A percentile compares a stretch with the other conserved stretches of the same genome.
Conservation (phyloP, 2,888 invertebrate genomes). For the Candidula unifasciata region DNA sequence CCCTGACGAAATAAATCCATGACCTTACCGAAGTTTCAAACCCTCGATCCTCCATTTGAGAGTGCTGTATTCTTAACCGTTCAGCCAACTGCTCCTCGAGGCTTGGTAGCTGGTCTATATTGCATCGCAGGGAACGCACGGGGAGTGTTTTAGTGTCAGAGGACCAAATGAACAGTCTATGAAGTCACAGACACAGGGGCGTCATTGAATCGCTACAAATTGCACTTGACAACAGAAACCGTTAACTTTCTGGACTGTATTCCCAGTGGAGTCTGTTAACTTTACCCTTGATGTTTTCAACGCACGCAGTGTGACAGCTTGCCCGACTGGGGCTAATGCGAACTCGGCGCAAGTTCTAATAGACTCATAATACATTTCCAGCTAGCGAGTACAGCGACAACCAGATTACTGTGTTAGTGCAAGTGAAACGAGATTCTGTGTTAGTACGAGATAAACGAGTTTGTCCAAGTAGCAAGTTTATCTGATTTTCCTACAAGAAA, state of each 20-base stretch:
- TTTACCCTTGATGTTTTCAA: background rate
- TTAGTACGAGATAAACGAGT: background rate
- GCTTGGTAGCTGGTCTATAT: too few relatives aligned
- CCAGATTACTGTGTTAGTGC: background rate
- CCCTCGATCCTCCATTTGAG: too few relatives aligned
- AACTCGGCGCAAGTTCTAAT: slow-evolving; percentile 7
- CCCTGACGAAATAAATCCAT: too few relatives aligned
- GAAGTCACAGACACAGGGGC: too few relatives aligned
- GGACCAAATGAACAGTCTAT: too few relatives aligned
- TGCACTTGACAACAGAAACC: slow-evolving; percentile 1
- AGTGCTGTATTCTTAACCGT: too few relatives aligned
- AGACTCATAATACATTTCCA: background rate
- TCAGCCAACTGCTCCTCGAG: too few relatives aligned
- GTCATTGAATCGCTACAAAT: slow-evolving; percentile 3
- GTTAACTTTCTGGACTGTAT: background rate
- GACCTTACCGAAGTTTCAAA: too few relatives aligned
- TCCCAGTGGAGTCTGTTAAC: slow-evolving; percentile 10
- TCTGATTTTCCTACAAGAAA: too few relatives aligned
- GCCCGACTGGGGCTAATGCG: background rate
- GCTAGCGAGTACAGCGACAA: slow-evolving; percentile 5
- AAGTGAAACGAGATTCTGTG: background rate
- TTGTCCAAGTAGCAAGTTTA: background rate
- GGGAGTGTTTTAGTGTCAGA: too few relatives aligned
- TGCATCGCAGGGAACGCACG: too few relatives aligned
- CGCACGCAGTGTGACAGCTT: background rate